phyloP scores from a whole-genome alignment of 1,140 invertebrate species.

The Lucilia cuprina region DNA sequence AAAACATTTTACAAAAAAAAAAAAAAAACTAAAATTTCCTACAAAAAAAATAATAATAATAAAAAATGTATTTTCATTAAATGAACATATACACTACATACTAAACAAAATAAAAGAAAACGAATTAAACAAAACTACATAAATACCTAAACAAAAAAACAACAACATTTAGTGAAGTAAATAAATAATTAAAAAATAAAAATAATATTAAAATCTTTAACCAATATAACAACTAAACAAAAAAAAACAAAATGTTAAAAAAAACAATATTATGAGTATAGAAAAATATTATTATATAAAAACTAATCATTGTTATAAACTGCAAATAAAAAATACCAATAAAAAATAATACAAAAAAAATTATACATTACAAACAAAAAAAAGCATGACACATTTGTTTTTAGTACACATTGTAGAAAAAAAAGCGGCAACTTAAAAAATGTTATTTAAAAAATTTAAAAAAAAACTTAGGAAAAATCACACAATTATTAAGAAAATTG shows the following conservation, averaged over 20 bases:
- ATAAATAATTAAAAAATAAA: neutral
- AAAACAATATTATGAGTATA: constrained; percentile 2
- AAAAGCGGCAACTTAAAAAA: constrained; percentile 34
- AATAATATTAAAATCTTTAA: constrained; percentile 9
- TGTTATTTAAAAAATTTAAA: constrained; percentile 19
- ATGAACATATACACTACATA: constrained; percentile 23
- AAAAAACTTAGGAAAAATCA: constrained; percentile 15
- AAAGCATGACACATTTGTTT: constrained; percentile 34
- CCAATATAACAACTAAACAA: constrained; percentile 7
- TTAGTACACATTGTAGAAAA: constrained; percentile 34
- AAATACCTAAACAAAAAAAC: constrained; percentile 8
- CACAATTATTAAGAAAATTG: constrained; percentile 30
- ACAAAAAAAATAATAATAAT: neutral
- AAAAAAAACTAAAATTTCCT: constrained; percentile 24
- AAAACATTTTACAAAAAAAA: constrained; percentile 32
- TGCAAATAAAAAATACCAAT: constrained; percentile 14
- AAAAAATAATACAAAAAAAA: neutral
- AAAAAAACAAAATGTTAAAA: neutral
- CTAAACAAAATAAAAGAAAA: neutral
- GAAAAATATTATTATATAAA: constrained; percentile 18
- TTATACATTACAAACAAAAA: neutral
- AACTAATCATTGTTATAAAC: constrained; percentile 33
- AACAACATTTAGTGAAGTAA: constrained; percentile 12
- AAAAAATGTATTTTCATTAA: constrained; percentile 27
- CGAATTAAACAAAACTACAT: constrained; percentile 5